Evolutionary conservation across 2,113 vertebrate species (phyloP).

Genomic region (Bombycilla garrulus): DNA sequence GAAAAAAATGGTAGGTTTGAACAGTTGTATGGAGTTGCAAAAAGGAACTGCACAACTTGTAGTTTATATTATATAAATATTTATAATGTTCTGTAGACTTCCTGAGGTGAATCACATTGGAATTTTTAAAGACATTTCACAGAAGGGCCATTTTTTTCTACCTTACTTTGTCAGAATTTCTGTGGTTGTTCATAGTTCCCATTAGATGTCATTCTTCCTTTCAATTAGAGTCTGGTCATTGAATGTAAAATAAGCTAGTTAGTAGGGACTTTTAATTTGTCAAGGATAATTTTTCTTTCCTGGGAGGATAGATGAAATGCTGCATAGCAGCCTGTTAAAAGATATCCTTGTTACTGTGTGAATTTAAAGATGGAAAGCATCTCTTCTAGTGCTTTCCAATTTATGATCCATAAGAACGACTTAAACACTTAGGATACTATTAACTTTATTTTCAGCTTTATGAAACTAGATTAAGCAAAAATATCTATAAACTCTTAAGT

Average conservation of each 20-base stretch:
- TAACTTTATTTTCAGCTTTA: not conserved
- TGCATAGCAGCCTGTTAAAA: not conserved
- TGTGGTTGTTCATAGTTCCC: not conserved
- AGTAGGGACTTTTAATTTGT: not conserved
- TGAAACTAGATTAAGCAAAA: not conserved
- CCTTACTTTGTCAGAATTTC: not conserved
- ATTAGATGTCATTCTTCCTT: not conserved
- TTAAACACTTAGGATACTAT: not conserved
- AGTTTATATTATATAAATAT: not conserved
- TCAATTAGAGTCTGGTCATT: not conserved
- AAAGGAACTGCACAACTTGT: not conserved
- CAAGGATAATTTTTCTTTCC: not conserved
- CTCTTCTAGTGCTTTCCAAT: not conserved
- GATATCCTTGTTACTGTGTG: not conserved
- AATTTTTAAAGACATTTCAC: not conserved
- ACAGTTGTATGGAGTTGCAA: not conserved
- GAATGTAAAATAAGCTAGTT: not conserved
- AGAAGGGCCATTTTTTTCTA: not conserved
- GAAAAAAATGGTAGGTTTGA: not conserved
- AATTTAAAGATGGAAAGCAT: not conserved
- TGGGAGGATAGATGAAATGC: not conserved
- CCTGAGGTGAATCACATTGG: not conserved
- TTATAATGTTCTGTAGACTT: not conserved
- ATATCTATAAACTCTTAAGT: not conserved
- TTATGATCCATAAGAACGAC: not conserved